Conservation (phyloP, 2,888 invertebrate species). For the Cryptocephalus primarius region DNA sequence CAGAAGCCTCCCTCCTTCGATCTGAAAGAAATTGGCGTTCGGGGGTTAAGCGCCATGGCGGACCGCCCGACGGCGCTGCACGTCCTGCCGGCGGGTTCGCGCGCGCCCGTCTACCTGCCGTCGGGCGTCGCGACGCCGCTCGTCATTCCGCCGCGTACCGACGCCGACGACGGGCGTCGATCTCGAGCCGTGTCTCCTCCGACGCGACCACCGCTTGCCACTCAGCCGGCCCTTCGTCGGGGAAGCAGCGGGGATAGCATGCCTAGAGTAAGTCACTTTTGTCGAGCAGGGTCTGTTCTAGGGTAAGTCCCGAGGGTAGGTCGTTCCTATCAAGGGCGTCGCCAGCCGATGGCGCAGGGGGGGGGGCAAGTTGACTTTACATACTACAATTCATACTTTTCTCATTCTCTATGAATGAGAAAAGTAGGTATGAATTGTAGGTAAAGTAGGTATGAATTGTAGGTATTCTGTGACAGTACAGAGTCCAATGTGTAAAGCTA, state of each 20-base stretch:
- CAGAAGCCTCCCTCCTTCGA: too few species aligned
- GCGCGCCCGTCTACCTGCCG: slow-evolving; percentile 34
- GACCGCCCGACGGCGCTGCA: slow-evolving; percentile 5
- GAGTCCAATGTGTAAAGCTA: too few species aligned
- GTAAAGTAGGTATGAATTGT: too few species aligned
- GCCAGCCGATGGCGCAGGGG: too few species aligned
- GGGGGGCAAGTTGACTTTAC: too few species aligned
- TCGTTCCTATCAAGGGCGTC: not conserved
- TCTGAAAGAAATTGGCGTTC: too few species aligned
- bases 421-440: too few species aligned
- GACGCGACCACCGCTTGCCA: slow-evolving; percentile 24
- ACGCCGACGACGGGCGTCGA: slow-evolving; percentile 12
- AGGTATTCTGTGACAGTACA: too few species aligned
- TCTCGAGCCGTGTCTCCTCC: slow-evolving; percentile 20
- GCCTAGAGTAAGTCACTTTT: not conserved
- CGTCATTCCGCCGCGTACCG: slow-evolving; percentile 6
- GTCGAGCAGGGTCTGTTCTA: not conserved
- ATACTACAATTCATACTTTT: too few species aligned
- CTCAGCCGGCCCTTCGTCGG: slow-evolving; percentile 12
- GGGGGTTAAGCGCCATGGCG: too few species aligned
- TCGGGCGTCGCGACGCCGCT: slow-evolving; percentile 15
- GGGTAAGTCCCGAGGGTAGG: not conserved
- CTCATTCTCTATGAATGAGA: too few species aligned
- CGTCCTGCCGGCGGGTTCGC: slow-evolving; percentile 30
- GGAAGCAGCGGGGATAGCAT: not conserved